Percentiles rank a stretch among this genome's conserved stretches.
Evolutionary conservation across 2,888 invertebrate species (phyloP).

Genomic region (Drosophila quinaria): DNA sequence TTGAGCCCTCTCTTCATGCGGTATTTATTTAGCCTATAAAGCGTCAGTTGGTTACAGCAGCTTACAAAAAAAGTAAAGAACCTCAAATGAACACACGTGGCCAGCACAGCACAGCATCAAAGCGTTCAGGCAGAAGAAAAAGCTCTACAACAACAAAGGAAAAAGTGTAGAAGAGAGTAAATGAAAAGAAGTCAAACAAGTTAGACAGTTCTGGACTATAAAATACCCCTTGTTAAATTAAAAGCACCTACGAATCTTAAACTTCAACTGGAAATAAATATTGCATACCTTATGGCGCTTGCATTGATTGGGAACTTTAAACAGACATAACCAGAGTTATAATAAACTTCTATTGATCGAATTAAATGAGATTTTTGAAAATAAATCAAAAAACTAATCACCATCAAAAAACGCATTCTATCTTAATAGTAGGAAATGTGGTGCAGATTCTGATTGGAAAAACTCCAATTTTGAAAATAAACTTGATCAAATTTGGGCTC

Average conservation of each 20-base stretch:
- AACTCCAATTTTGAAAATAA: too few species aligned
- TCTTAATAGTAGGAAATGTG: too few species aligned
- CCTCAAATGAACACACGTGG: constrained; percentile 61
- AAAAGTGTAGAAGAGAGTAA: constrained; percentile 43
- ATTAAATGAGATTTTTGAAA: too few species aligned
- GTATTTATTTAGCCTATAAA: constrained; percentile 82
- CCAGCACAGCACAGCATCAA: constrained; percentile 67
- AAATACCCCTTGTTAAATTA: background rate
- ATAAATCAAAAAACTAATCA: too few species aligned
- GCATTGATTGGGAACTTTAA: too few species aligned
- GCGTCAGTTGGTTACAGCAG: constrained; percentile 66
- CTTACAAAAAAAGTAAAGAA: constrained; percentile 32
- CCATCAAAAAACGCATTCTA: too few species aligned
- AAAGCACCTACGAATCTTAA: background rate
- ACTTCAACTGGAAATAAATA: too few species aligned
- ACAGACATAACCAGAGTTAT: too few species aligned
- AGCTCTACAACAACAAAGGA: constrained; percentile 21
- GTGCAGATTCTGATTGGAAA: too few species aligned
- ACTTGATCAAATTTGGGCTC: too few species aligned
- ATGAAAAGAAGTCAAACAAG: background rate
- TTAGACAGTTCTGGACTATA: background rate
- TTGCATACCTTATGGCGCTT: too few species aligned
- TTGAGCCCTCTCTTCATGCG: constrained; percentile 27
- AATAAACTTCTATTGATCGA: too few species aligned
- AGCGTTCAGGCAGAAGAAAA: constrained; percentile 65